Percentiles rank a stretch among this genome's conserved stretches.
phyloP scores from a whole-genome alignment of 2,797 vertebrate species.

The Champsocephalus gunnari region DNA sequence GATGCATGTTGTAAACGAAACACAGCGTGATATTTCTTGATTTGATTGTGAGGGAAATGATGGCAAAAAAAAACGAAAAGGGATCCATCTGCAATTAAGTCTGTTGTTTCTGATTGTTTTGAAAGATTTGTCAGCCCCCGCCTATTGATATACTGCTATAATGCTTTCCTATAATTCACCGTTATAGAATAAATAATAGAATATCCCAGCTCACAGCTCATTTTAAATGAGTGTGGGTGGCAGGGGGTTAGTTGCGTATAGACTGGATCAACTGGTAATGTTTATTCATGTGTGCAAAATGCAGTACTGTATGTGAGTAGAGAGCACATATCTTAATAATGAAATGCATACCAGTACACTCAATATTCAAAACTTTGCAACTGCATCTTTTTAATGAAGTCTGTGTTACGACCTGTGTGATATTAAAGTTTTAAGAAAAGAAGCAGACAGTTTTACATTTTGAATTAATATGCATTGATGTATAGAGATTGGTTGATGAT shows the following conservation, averaged over 20 bases:
- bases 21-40: conserved; percentile 13
- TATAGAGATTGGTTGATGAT: neutral
- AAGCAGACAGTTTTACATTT: neutral
- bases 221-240: conserved; percentile 75
- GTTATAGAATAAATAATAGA: conserved; percentile 65
- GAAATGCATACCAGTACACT: conserved; percentile 22
- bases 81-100: conserved; percentile 21
- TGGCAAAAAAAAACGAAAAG: conserved; percentile 25
- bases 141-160: conserved; percentile 52
- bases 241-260: conserved; percentile 62
- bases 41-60: conserved; percentile 34
- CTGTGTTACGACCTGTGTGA: conserved; percentile 12
- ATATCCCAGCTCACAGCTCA: conserved; percentile 55
- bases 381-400: conserved; percentile 9
- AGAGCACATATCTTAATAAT: conserved; percentile 37
- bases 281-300: conserved; percentile 71
- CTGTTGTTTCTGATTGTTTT: conserved; percentile 59
- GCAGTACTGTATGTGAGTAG: conserved; percentile 20
- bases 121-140: conserved; percentile 48
- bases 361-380: conserved; percentile 5
- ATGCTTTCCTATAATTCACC: conserved; percentile 60
- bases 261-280: conserved; percentile 68
- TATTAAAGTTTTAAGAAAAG: neutral
- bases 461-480: neutral
- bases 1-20: conserved; percentile 16